Evolutionary conservation across 1,140 invertebrate genomes (phyloP), one percentile per base, ranked within the genome.

Genomic region (Rhopalosiphum padi): DNA sequence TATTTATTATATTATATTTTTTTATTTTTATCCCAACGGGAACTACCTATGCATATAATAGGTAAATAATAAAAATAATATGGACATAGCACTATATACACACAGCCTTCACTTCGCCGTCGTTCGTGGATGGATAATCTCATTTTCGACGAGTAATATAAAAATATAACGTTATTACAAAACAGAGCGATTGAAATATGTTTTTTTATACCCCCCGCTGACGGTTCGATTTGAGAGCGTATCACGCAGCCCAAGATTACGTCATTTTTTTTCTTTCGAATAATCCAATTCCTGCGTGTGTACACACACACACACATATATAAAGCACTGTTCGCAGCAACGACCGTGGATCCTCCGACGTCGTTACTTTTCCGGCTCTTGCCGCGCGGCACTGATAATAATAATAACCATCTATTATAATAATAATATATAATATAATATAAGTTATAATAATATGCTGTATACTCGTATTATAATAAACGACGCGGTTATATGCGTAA

Each of bases 141-240:
- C 60, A 77, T 77, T 77, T 77, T 68, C 30, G n/a, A n/a, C 4
- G n/a, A 77, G 60, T n/a, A 77, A 35, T 77, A 77, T 77, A 77
- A 77, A 77, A 51, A 51, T 21, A n/a, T n/a, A 77, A 77, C n/a
- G 15, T n/a, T 77, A 77, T 77, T 77, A 77, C n/a, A 77, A n/a
- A 77, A 77, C 60, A 77, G 15, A 77, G 60, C 60, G 60, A 77
- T 77, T 77, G n/a, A 77, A 77, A 77, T 77, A 77, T n/a, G 60
- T 77, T 77, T 77, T 77, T 77, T 21, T 77, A n/a, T n/a, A 35
- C 23, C 5, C 4, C n/a, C 60, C 60, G 60, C 30, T 15, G 60
- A 15, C 11, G 30, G 60, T n/a, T 68, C 60, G 60, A 68, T 68
- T 68, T 60, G 25, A 60, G 30, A 46, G 11, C 60, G 60, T n/a